Evolutionary conservation across 1,140 invertebrate genomes (phyloP), one percentile per base, ranked within the genome.

Genomic region (Drosophila mojavensis): DNA sequence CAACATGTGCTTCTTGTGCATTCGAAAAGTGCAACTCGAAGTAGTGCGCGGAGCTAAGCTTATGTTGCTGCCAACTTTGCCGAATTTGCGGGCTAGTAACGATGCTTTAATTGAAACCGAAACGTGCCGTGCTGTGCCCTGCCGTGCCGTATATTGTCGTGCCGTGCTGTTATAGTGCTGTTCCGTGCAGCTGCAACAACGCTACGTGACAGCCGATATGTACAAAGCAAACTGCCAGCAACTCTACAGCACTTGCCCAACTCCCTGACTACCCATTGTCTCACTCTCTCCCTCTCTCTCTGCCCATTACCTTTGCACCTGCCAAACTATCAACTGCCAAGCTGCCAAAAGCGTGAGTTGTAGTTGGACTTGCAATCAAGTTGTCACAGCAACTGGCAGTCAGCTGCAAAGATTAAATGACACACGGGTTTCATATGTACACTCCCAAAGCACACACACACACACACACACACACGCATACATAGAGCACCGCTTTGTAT

Each of bases 101-200:
- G 84, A 83, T 70, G 69, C 79, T 86, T 86, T 86, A 86, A 86
- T 86, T 88, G 83, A 79, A 88, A 78, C 45, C 65, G 48, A 77
- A 64, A 54, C 53, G 61, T 64, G 73, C 79, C 75, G 64, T 75
- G 13, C 13, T 6, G 4, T 30, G 28, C 28, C 28, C 2, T 30
- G 28, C 28, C 28, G 28, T 30, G 28, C 5, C 28, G 20, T 24
- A 24, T 24, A 24, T 24, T 24, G 20, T 24, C 53, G 61, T 64
- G 73, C 79, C 75, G 64, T 75, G 13, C 13, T 6, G 4, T 30
- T 24, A 0, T 24, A 48, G 61, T 64, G 28, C 28, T 6, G 28
- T 30, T 4, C 5, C 28, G 64, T 39, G 75, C 74, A 43, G 15
- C 55, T 43, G 58, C 30, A 79, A 47, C 69, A 72, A 11, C 7